Conservation (phyloP, 2,888 invertebrate genomes). For the Drosophila anomalipes region DNA sequence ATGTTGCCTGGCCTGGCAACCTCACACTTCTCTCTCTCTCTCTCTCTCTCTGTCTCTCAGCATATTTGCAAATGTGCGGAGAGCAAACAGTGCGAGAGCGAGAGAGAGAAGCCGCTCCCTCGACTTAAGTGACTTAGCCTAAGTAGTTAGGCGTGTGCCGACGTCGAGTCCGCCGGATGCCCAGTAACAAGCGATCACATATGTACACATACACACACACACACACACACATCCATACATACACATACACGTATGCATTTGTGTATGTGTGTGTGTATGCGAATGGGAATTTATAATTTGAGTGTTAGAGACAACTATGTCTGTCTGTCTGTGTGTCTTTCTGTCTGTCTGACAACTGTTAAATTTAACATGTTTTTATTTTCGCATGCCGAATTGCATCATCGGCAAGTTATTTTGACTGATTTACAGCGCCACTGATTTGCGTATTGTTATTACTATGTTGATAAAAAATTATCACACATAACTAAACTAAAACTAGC, state of each 20-base stretch:
- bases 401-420: constrained; percentile 60
- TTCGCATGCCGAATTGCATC: constrained; percentile 67
- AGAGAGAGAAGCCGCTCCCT: constrained; percentile 61
- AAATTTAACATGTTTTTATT: constrained; percentile 50
- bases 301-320: constrained; percentile 44
- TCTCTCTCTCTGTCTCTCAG: constrained; percentile 5
- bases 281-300: constrained; percentile 35
- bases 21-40: constrained; percentile 2
- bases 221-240: not conserved
- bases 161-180: constrained; percentile 46
- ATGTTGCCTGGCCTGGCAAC: constrained; percentile 39
- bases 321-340: not conserved
- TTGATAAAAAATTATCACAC: constrained; percentile 65
- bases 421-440: constrained; percentile 47
- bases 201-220: constrained; percentile 4
- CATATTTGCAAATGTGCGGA: constrained; percentile 47
- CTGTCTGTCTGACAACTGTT: constrained; percentile 21
- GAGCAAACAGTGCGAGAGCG: constrained; percentile 7
- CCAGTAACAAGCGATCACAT: constrained; percentile 39
- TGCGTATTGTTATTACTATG: constrained; percentile 22
- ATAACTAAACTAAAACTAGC: constrained; percentile 11
- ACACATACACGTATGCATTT: not conserved
- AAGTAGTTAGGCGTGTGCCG: constrained; percentile 69
- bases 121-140: constrained; percentile 70
- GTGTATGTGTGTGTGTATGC: not conserved